Conservation (phyloP, 1,140 invertebrate species). For the Drosophila mauritiana region DNA sequence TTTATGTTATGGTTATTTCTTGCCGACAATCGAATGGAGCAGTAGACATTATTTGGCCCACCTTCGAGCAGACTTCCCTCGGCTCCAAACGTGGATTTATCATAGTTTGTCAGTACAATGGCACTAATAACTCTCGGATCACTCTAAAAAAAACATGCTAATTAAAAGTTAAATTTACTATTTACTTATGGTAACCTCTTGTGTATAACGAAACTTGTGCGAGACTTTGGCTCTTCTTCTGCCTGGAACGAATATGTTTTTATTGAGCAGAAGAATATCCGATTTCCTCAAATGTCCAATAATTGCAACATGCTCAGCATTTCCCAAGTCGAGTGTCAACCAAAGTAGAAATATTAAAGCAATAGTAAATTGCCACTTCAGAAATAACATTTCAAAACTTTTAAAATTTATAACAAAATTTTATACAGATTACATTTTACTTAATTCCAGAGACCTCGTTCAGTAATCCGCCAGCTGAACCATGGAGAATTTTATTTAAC, state of each 20-base stretch:
- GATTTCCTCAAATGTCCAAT: neutral
- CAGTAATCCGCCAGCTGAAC: too few relatives aligned
- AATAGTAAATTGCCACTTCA: too few relatives aligned
- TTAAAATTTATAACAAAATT: neutral
- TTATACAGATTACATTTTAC: neutral
- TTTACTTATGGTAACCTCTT: neutral
- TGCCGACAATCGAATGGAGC: neutral
- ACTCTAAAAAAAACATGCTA: neutral
- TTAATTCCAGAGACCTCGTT: too few relatives aligned
- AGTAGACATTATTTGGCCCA: conserved; percentile 1
- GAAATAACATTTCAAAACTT: neutral
- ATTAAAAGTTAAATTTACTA: neutral
- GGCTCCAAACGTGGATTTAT: neutral
- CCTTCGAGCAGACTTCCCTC: neutral
- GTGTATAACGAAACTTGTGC: neutral
- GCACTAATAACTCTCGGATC: conserved; percentile 1
- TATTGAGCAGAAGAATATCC: neutral
- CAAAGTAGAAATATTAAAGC: neutral
- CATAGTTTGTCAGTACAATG: neutral
- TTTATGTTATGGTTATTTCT: neutral
- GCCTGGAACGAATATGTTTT: neutral
- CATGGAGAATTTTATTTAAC: neutral
- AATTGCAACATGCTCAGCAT: neutral
- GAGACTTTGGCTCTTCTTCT: neutral
- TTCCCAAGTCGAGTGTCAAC: neutral